These are phyloP conservation scores for Polydrusus cervinus DNA, from an alignment of 2,888 invertebrate species.

Conservation along the genomic window DNA sequence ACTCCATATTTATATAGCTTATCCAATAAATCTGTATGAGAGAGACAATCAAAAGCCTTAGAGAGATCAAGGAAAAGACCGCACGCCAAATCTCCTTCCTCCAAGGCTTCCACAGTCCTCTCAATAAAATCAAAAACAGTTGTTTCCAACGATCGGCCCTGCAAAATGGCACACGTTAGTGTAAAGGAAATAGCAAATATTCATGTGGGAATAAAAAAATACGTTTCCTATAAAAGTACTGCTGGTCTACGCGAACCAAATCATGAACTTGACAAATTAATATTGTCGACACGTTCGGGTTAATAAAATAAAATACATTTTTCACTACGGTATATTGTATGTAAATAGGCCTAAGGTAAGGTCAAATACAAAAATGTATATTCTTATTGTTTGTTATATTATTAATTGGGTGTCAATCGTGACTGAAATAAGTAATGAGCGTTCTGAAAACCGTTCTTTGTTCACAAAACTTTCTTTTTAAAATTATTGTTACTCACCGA, in stretches of 20 bases:
- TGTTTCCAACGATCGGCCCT: too few relatives aligned
- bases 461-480: not conserved
- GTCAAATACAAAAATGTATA: not conserved
- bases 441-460: not conserved
- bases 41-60: too few relatives aligned
- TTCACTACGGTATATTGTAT: slow-evolving; percentile 17
- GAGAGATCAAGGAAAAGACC: too few relatives aligned
- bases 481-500: not conserved
- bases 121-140: too few relatives aligned
- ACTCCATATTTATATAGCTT: too few relatives aligned
- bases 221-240: not conserved
- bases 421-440: not conserved
- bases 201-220: too few relatives aligned
- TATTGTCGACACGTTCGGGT: slow-evolving; percentile 21
- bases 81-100: too few relatives aligned
- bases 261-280: slow-evolving; percentile 18
- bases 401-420: not conserved
- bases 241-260: slow-evolving; percentile 13
- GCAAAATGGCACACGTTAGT: too few relatives aligned
- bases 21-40: too few relatives aligned
- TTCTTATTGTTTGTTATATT: not conserved
- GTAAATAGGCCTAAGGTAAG: slow-evolving; percentile 1
- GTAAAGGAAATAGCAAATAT: too few relatives aligned
- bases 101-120: too few relatives aligned
- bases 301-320: slow-evolving; percentile 26